A percentile compares a stretch with the other conserved stretches of the same genome.
Evolutionary conservation across 2,113 vertebrate species (phyloP).

Genomic region (Lichenostomus cassidix): DNA sequence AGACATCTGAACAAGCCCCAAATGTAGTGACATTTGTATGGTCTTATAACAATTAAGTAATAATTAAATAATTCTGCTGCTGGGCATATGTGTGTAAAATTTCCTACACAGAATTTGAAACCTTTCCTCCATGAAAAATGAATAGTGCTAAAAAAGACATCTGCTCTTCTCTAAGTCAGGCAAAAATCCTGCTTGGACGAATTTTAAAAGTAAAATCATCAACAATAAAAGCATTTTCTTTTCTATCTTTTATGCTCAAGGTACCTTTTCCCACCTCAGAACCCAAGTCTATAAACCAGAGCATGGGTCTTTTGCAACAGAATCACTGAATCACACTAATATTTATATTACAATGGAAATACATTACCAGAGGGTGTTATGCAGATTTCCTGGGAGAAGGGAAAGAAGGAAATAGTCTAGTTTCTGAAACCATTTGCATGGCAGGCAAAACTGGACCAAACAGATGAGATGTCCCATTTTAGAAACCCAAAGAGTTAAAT

Average conservation of each 20-base stretch:
- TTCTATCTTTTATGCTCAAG: not conserved
- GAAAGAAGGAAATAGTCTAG: not conserved
- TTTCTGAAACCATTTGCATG: not conserved
- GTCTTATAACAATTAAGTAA: not conserved
- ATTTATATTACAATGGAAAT: not conserved
- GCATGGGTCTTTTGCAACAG: not conserved
- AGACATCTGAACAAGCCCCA: not conserved
- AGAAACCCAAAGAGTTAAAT: not conserved
- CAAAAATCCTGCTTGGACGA: slow-evolving; percentile 20
- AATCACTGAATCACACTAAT: not conserved
- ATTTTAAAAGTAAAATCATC: not conserved
- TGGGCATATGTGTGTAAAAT: slow-evolving; percentile 23
- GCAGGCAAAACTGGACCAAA: not conserved
- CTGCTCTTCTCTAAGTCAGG: slow-evolving; percentile 25
- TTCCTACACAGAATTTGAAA: slow-evolving; percentile 38
- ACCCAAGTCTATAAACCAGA: not conserved
- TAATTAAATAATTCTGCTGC: slow-evolving; percentile 26
- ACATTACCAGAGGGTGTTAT: not conserved
- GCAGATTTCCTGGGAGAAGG: not conserved
- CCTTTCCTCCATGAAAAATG: slow-evolving; percentile 40
- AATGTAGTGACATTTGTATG: not conserved
- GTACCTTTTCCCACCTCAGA: not conserved
- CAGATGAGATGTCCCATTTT: not conserved
- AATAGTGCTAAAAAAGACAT: slow-evolving; percentile 41
- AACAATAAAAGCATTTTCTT: not conserved